Conservation (phyloP, 92 coral and sea anemone genomes). For the Phenganax stokvisi region DNA sequence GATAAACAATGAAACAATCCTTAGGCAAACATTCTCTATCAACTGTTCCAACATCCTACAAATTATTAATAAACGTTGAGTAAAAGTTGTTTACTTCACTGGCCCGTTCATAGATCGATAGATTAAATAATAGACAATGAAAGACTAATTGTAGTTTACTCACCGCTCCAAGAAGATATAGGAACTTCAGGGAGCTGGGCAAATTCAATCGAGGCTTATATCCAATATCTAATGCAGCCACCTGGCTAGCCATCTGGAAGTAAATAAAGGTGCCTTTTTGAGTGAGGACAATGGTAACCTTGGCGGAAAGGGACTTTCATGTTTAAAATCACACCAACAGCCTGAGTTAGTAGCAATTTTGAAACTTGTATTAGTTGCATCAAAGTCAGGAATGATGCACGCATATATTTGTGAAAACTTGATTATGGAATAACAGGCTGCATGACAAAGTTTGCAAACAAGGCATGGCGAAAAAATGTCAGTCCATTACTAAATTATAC, state of each 20-base stretch:
- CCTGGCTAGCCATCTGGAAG: constrained; percentile 93
- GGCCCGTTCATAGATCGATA: too few relatives aligned
- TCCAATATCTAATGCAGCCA: constrained; percentile 97
- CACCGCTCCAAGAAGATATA: constrained; percentile 94
- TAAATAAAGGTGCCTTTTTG: neutral
- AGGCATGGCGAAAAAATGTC: too few relatives aligned
- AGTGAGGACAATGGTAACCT: too few relatives aligned
- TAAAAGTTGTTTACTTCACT: neutral
- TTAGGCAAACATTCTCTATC: constrained; percentile 70
- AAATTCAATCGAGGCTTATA: constrained; percentile 84
- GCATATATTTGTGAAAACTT: too few relatives aligned
- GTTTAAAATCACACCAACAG: neutral
- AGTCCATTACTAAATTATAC: too few relatives aligned
- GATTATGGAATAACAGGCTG: too few relatives aligned
- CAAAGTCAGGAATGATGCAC: too few relatives aligned
- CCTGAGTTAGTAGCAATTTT: neutral
- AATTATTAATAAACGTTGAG: neutral
- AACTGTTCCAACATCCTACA: constrained; percentile 70
- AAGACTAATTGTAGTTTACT: constrained; percentile 38
- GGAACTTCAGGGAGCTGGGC: constrained; percentile 78
- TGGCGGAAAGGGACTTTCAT: too few relatives aligned
- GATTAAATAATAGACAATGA: neutral
- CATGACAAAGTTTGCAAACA: too few relatives aligned
- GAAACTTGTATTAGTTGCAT: too few relatives aligned
- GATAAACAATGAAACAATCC: constrained; percentile 91